These are phyloP conservation scores for Eledone cirrhosa DNA, from an alignment of 2,888 invertebrate species.

Conservation along the genomic window DNA sequence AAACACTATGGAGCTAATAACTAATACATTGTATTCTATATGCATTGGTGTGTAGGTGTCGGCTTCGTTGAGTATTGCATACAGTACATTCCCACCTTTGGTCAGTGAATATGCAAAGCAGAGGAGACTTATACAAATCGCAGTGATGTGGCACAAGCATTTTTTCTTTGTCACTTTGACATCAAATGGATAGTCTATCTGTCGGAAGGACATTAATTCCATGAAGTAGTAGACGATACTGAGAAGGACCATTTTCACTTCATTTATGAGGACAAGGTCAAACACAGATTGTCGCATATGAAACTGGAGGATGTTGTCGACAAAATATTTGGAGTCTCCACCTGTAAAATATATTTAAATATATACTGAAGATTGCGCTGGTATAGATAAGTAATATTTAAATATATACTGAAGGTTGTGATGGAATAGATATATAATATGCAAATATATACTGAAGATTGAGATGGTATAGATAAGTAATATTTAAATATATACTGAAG, in stretches of 20 bases:
- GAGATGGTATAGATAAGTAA: background rate
- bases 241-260: constrained; percentile 50
- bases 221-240: constrained; percentile 45
- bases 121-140: constrained; percentile 38
- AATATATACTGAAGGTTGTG: too few relatives aligned
- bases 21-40: constrained; percentile 52
- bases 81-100: constrained; percentile 55
- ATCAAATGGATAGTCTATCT: constrained; percentile 47
- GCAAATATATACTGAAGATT: too few relatives aligned
- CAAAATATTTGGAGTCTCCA: constrained; percentile 58
- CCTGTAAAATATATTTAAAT: constrained; percentile 45
- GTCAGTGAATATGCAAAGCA: constrained; percentile 43
- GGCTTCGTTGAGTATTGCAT: constrained; percentile 44
- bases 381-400: too few relatives aligned
- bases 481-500: too few relatives aligned
- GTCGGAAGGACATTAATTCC: constrained; percentile 45
- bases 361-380: too few relatives aligned
- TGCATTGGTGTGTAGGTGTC: constrained; percentile 50
- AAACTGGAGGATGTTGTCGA: constrained; percentile 58
- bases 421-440: too few relatives aligned
- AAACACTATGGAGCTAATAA: constrained; percentile 51
- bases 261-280: constrained; percentile 58
- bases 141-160: constrained; percentile 37
- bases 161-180: constrained; percentile 33
- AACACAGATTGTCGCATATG: constrained; percentile 57